These are phyloP conservation scores for Leptocoma aspasia DNA, from an alignment of 2,113 vertebrate species.

Conservation along the genomic window DNA sequence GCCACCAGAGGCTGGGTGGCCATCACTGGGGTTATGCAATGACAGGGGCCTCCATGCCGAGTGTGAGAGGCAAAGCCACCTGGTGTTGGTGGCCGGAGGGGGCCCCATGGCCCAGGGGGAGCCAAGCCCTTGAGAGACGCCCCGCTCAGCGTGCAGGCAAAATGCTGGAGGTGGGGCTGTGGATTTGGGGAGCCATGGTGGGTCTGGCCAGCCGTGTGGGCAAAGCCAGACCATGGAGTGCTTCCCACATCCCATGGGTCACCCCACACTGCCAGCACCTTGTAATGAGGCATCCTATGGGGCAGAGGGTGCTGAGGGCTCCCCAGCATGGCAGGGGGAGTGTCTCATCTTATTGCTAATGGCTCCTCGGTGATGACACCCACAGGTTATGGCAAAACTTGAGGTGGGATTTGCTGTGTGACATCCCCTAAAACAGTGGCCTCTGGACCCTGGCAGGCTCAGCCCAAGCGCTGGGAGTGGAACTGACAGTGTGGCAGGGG, in stretches of 20 bases:
- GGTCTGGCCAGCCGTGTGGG: not conserved
- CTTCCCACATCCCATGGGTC: not conserved
- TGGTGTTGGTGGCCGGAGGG: rapidly evolving
- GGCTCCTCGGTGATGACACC: not conserved
- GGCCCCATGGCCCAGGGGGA: rapidly evolving
- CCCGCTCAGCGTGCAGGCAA: rapidly evolving
- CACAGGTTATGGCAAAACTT: not conserved
- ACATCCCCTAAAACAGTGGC: not conserved
- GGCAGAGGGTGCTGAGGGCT: not conserved
- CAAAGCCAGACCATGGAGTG: not conserved
- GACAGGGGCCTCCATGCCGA: not conserved
- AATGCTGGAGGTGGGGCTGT: not conserved
- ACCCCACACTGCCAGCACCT: not conserved
- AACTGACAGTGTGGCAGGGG: not conserved
- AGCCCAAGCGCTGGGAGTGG: not conserved
- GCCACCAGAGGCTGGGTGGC: not conserved
- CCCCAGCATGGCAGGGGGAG: not conserved
- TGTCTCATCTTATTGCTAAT: slow-evolving; percentile 28
- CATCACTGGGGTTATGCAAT: not conserved
- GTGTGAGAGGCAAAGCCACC: not conserved
- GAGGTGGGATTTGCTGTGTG: not conserved
- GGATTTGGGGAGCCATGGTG: not conserved
- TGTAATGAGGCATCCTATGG: rapidly evolving
- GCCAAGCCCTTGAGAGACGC: not conserved
- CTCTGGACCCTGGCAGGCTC: not conserved